These are phyloP conservation scores for Onychostruthus taczanowskii DNA, from an alignment of 2,113 vertebrate genomes.

Conservation along the genomic window DNA sequence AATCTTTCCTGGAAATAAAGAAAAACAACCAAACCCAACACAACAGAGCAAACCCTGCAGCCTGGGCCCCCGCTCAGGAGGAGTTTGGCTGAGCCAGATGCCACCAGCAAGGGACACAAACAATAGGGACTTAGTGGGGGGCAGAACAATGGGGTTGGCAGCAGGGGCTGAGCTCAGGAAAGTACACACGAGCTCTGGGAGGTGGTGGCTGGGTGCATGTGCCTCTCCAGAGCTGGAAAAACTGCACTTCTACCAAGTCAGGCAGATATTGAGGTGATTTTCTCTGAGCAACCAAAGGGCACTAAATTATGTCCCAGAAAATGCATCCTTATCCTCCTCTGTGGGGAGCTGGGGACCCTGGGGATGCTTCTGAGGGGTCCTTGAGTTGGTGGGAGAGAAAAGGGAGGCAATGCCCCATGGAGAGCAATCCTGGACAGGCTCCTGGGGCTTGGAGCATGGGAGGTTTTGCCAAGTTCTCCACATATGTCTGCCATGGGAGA, in stretches of 20 bases:
- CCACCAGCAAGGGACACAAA: slow-evolving; percentile 38
- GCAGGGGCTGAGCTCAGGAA: background rate
- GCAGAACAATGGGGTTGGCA: slow-evolving; percentile 50
- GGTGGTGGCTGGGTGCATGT: background rate
- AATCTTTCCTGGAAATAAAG: background rate
- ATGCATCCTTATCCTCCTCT: accelerated
- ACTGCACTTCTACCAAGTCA: background rate
- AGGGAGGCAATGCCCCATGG: background rate
- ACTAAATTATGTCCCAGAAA: background rate
- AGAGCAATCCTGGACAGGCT: background rate
- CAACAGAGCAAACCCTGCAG: background rate
- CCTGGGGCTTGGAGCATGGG: background rate
- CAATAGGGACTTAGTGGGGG: slow-evolving; percentile 50
- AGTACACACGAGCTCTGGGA: background rate
- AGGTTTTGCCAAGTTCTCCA: background rate
- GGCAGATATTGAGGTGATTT: background rate
- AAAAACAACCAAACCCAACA: background rate
- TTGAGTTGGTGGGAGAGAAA: background rate
- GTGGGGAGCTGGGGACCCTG: background rate
- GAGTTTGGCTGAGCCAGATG: slow-evolving; percentile 43
- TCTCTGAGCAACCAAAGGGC: background rate
- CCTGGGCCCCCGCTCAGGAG: slow-evolving; percentile 4
- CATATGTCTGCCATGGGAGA: background rate
- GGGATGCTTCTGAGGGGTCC: background rate
- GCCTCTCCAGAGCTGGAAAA: background rate